Conservation (phyloP, 2,797 vertebrate genomes). For the Chiloscyllium punctatum region DNA sequence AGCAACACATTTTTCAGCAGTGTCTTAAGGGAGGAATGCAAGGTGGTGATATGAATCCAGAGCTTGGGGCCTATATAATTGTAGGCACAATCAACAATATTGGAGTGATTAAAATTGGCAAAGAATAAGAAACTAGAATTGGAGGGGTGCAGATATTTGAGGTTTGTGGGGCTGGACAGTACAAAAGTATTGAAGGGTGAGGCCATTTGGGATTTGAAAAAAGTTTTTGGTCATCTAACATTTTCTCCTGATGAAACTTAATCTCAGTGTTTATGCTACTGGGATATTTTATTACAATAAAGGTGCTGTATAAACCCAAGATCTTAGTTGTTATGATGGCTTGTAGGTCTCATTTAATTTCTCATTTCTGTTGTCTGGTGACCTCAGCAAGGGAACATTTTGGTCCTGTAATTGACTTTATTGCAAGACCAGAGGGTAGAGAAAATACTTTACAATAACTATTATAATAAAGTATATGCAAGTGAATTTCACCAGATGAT, state of each 20-base stretch:
- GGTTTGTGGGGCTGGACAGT: no score
- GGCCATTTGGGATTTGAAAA: no score
- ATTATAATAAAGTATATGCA: no score
- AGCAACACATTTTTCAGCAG: no score
- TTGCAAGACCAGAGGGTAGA: background rate
- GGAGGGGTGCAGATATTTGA: no score
- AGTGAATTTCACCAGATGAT: background rate
- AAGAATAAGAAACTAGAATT: no score
- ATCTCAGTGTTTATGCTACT: background rate
- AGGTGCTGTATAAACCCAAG: background rate
- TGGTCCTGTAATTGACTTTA: background rate
- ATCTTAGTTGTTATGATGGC: background rate
- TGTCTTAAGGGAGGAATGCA: no score
- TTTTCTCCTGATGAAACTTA: background rate
- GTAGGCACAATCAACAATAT: no score
- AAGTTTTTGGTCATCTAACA: background rate
- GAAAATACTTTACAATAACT: background rate
- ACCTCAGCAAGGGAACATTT: background rate
- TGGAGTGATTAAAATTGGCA: no score
- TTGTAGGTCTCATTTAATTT: background rate
- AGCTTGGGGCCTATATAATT: no score
- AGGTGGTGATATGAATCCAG: no score
- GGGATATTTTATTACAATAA: background rate
- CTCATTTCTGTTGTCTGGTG: background rate
- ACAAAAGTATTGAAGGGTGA: no score